phyloP scores from a whole-genome alignment of 2,113 vertebrate species.

The Ictalurus furcatus region DNA sequence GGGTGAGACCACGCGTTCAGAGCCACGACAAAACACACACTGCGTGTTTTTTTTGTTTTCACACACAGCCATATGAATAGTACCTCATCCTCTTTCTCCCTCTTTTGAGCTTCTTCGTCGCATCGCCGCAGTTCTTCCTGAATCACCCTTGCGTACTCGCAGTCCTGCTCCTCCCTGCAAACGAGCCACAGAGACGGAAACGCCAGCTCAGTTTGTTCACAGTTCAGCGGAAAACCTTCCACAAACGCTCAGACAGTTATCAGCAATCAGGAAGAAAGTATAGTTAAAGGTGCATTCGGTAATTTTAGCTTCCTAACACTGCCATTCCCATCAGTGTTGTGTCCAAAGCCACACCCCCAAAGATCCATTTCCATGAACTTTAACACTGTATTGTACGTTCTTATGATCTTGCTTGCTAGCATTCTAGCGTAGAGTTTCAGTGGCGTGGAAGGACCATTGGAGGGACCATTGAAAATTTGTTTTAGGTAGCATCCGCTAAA shows the following conservation, averaged over 20 bases:
- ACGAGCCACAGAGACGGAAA: not conserved
- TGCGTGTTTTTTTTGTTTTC: not conserved
- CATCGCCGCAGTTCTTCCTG: constrained; percentile 71
- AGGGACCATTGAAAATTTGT: not conserved
- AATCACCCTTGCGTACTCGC: constrained; percentile 67
- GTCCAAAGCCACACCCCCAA: not conserved
- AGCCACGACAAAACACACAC: not conserved
- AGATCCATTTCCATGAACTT: not conserved
- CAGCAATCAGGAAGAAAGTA: not conserved
- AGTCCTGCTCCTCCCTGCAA: constrained; percentile 72
- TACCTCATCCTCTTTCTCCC: constrained; percentile 73
- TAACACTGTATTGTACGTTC: not conserved
- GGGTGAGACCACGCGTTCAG: not conserved
- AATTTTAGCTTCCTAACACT: not conserved
- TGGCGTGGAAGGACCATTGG: not conserved
- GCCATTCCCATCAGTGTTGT: not conserved
- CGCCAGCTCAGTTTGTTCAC: not conserved
- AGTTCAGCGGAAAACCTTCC: not conserved
- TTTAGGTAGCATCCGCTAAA: not conserved
- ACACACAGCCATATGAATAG: not conserved
- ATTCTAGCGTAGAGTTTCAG: not conserved
- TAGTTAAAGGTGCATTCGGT: not conserved
- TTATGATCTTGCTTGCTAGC: not conserved
- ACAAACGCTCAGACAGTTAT: not conserved
- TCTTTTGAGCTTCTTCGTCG: constrained; percentile 63